These are phyloP conservation scores for Clarias macrocephalus DNA, from an alignment of 2,113 vertebrate species.

Conservation along the genomic window DNA sequence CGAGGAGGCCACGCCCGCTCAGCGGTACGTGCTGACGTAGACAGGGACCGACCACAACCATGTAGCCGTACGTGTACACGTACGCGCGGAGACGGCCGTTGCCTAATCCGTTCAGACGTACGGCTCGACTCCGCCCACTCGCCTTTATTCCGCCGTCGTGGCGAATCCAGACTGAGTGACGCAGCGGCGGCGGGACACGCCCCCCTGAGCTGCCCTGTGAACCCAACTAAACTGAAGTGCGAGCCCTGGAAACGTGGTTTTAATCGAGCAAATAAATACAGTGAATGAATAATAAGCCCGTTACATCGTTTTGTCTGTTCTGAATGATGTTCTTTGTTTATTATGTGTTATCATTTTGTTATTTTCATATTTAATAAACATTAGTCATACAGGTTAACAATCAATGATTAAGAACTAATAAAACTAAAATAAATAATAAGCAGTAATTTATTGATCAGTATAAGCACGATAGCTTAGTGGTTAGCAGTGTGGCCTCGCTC, in stretches of 20 bases:
- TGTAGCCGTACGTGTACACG: background rate
- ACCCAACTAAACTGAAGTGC: background rate
- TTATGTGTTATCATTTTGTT: too few species aligned
- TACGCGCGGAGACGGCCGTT: background rate
- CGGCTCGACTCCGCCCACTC: background rate
- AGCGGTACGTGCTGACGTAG: background rate
- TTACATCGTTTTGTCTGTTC: background rate
- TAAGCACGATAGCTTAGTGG: too few species aligned
- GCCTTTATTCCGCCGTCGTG: conserved; percentile 44
- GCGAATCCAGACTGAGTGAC: conserved; percentile 34
- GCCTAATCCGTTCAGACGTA: background rate
- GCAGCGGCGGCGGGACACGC: background rate
- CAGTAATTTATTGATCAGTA: background rate
- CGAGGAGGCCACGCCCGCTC: background rate
- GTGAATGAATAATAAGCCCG: background rate
- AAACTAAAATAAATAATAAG: background rate
- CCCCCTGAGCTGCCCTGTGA: background rate
- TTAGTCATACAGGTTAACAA: too few species aligned
- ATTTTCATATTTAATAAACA: too few species aligned
- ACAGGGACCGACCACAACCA: background rate
- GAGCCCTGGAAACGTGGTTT: background rate
- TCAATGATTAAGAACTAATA: background rate
- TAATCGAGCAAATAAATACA: background rate
- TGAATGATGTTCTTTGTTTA: background rate
- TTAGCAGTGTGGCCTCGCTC: too few species aligned